Evolutionary conservation across 35 echinoderm and acorn worm genomes (phyloP), one percentile per base, ranked within the genome.

Genomic region (Antedon bifida): DNA sequence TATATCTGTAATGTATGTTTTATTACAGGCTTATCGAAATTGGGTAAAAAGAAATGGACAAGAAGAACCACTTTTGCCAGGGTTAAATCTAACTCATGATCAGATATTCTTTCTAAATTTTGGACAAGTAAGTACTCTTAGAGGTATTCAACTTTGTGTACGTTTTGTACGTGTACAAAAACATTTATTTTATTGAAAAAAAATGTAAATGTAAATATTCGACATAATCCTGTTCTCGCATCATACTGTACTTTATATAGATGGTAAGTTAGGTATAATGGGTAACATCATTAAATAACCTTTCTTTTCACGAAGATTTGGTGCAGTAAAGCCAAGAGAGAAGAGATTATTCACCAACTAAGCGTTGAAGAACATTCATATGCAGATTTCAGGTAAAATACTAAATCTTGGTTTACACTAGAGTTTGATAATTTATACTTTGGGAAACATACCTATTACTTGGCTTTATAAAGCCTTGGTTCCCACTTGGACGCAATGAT

Each of bases 101-200:
- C 90, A 92, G 35, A 81, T 92, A 30, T 92, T 92, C 79, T 92
- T 92, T 34, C 51, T 92, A n/a, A 92, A 87, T 33, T 92, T 88
- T 46, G 90, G 90, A 1, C 90, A 92, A 76, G 90, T 92, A 88
- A 83, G 80, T 76, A 33, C 29, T n/a, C n/a, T n/a, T n/a, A n/a
- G n/a, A n/a, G n/a, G n/a, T n/a, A 5, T 84, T 3, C 23, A 79
- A 11, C 10, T 84, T 26, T 78, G 32, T 17, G 11, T 14, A 78
- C 14, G 14, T 32, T 21, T 78, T 12, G 16, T 31, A 21, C 16
- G 13, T 14, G 17, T 32, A 26, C 32, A 14, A 21, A 17, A 14
- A 14, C 32, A 14, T 21, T 30, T 78, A 17, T 26, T 32, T 13
- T 32, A 13, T 78, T 78, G 16, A 78, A 13, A 78, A 32, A 78